Evolutionary conservation across 2,888 invertebrate species (phyloP).

Genomic region (Emmelina monodactyla): DNA sequence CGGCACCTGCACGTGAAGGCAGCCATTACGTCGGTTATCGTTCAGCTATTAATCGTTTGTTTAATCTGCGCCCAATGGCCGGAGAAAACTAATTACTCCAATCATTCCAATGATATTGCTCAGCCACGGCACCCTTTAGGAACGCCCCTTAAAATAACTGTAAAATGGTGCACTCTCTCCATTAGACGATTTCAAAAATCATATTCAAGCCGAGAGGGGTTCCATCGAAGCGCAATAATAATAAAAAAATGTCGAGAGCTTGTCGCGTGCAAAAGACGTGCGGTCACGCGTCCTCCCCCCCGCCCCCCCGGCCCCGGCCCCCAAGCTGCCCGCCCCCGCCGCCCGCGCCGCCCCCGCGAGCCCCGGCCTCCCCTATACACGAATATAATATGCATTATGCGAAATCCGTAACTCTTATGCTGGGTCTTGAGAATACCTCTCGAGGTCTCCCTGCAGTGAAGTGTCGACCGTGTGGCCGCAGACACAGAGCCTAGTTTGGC

Average conservation of each 20-base stretch:
- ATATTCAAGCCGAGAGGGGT: constrained; percentile 61
- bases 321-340: constrained; percentile 17
- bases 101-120: constrained; percentile 16
- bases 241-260: constrained; percentile 65
- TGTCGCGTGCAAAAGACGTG: constrained; percentile 65
- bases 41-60: constrained; percentile 43
- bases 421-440: constrained; percentile 52
- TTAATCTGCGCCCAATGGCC: constrained; percentile 38
- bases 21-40: constrained; percentile 51
- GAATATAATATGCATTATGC: constrained; percentile 66
- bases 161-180: constrained; percentile 50
- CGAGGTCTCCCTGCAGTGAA: not conserved
- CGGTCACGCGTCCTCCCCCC: constrained; percentile 45
- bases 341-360: constrained; percentile 19
- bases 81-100: constrained; percentile 41
- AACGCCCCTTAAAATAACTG: constrained; percentile 41
- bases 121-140: constrained; percentile 1
- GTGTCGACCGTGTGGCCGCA: not conserved
- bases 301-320: constrained; percentile 13
- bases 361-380: constrained; percentile 25
- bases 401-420: constrained; percentile 65
- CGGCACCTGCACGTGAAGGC: constrained; percentile 49
- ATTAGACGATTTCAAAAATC: constrained; percentile 59
- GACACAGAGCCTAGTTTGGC: no score
- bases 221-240: constrained; percentile 65